Percentiles rank a stretch among this genome's conserved stretches.
Conservation (phyloP, 2,113 vertebrate species). For the Castor canadensis region DNA sequence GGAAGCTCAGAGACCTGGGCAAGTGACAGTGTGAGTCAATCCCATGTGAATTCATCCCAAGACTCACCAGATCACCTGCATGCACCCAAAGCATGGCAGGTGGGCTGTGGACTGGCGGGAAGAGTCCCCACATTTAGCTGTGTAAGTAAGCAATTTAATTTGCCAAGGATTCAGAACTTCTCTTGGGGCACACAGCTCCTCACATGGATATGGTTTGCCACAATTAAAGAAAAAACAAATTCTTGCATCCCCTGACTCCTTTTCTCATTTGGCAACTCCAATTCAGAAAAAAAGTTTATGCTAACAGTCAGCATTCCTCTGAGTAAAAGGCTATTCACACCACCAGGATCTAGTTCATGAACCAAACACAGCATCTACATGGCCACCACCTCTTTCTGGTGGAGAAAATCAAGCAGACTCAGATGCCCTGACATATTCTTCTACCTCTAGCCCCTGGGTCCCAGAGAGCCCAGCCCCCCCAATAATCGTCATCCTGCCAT, state of each 20-base stretch:
- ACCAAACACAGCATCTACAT: not conserved
- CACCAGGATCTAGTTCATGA: not conserved
- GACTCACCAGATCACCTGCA: not conserved
- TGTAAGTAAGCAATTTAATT: not conserved
- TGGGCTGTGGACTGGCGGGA: not conserved
- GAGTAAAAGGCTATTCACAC: not conserved
- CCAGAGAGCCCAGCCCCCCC: not conserved
- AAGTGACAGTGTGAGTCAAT: not conserved
- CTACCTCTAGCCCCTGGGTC: not conserved
- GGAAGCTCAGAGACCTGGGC: not conserved
- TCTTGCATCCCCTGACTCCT: not conserved
- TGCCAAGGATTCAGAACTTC: not conserved
- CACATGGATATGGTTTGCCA: accelerated
- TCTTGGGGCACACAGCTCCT: not conserved
- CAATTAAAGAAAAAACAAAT: not conserved
- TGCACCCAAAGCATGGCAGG: not conserved
- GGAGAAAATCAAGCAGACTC: not conserved
- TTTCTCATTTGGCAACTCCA: not conserved
- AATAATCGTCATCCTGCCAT: not conserved
- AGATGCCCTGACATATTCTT: not conserved
- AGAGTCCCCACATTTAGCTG: not conserved
- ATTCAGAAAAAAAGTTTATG: not conserved
- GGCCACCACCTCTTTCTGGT: not conserved
- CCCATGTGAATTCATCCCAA: too few species aligned
- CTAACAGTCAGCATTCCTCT: not conserved